These are phyloP conservation scores for Leptopilina myrica DNA, from an alignment of 2,888 invertebrate genomes.

Conservation along the genomic window DNA sequence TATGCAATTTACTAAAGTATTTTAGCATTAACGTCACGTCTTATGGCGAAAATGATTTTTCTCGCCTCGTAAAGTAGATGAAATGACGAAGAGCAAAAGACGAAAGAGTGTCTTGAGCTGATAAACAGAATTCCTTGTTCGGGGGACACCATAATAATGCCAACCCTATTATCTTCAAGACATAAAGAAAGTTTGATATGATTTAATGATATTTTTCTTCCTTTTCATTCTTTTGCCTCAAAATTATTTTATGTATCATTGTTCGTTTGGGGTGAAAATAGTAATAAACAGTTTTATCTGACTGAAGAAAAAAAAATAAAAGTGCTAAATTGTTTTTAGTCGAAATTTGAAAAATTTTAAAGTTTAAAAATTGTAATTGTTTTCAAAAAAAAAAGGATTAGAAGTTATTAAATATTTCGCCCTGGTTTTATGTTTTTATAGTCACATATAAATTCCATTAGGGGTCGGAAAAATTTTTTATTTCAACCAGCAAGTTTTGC, in stretches of 20 bases:
- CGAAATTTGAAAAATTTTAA: no score
- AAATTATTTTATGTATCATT: no score
- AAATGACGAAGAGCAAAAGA: conserved; percentile 48
- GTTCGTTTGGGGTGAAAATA: no score
- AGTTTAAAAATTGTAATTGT: not conserved
- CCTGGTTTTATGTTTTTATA: not conserved
- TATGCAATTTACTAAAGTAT: conserved; percentile 58
- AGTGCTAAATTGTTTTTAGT: no score
- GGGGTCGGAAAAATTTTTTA: conserved; percentile 2
- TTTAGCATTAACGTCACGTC: conserved; percentile 61
- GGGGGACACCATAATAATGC: conserved; percentile 61
- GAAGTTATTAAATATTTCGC: no score
- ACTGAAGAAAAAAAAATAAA: no score
- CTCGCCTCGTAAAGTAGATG: conserved; percentile 39
- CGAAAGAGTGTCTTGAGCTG: conserved; percentile 64
- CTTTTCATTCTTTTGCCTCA: conserved; percentile 41
- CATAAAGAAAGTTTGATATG: conserved; percentile 61
- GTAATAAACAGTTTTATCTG: no score
- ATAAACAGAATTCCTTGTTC: conserved; percentile 66
- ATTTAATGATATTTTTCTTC: conserved; percentile 57
- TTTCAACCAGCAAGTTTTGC: conserved; percentile 15
- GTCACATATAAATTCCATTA: conserved; percentile 7
- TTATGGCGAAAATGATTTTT: conserved; percentile 58
- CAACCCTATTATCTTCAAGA: conserved; percentile 64
- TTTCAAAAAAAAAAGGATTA: no score